Percentiles rank a stretch among this genome's conserved stretches.
Evolutionary conservation across 2,113 vertebrate species (phyloP).

Genomic region (Mus spicilegus): DNA sequence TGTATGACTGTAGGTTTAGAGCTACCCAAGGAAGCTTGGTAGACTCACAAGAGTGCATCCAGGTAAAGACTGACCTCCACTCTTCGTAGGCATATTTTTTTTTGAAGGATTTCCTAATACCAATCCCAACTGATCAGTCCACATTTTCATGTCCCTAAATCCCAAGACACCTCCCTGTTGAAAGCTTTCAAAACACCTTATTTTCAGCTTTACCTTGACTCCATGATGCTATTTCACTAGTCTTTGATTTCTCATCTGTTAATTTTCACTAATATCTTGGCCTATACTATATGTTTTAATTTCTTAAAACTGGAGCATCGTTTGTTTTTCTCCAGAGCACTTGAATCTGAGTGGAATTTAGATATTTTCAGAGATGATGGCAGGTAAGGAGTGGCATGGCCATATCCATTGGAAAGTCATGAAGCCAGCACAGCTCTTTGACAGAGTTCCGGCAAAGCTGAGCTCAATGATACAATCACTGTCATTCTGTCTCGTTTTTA

Average conservation of each 20-base stretch:
- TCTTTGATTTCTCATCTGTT: background rate
- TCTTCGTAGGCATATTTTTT: rapidly evolving
- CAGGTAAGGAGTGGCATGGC: no score
- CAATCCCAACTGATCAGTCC: no score
- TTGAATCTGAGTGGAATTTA: no score
- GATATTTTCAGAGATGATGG: no score
- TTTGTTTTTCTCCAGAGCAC: no score
- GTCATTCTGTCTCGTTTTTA: no score
- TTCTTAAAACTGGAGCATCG: background rate
- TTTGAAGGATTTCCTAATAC: background rate
- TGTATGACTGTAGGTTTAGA: background rate
- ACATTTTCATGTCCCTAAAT: background rate
- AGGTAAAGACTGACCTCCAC: background rate
- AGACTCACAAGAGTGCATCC: background rate
- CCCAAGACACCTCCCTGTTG: no score
- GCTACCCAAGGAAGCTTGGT: background rate
- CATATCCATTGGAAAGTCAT: no score
- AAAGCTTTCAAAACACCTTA: background rate
- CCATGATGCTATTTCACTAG: background rate
- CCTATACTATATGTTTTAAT: background rate
- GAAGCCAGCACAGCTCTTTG: no score
- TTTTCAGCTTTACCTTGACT: background rate
- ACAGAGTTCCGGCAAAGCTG: no score
- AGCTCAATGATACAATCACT: no score
- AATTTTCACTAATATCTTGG: background rate